Evolutionary conservation across 2,113 vertebrate species (phyloP).

Genomic region (Tychaedon coryphoeus): DNA sequence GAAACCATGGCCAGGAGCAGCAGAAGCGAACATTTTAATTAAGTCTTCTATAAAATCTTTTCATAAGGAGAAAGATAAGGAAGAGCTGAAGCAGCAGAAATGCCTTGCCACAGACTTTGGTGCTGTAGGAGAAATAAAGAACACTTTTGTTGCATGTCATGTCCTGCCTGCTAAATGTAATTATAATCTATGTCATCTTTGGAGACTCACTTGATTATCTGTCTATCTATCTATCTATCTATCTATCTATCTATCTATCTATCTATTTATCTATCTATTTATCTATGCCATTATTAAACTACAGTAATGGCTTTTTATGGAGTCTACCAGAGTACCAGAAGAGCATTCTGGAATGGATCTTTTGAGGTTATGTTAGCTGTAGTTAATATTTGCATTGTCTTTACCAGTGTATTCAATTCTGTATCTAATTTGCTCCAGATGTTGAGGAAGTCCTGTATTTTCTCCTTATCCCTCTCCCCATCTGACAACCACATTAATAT

Average conservation of each 20-base stretch:
- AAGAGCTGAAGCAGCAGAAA: not conserved
- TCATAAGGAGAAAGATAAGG: not conserved
- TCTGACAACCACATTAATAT: not conserved
- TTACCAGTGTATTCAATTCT: not conserved
- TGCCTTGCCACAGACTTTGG: rapidly evolving
- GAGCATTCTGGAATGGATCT: not conserved
- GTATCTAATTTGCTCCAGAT: not conserved
- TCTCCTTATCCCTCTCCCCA: not conserved
- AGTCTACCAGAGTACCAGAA: not conserved
- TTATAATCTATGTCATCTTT: not conserved
- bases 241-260: not conserved
- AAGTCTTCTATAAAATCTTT: not conserved
- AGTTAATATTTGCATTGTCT: not conserved
- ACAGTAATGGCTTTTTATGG: not conserved
- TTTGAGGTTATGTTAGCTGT: not conserved
- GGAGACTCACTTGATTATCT: not conserved
- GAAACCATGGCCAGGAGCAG: not conserved
- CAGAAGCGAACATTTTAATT: not conserved
- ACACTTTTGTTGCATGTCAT: not conserved
- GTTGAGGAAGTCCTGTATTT: not conserved
- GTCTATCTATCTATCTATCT: not conserved
- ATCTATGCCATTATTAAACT: not conserved
- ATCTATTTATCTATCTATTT: not conserved
- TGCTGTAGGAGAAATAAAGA: not conserved
- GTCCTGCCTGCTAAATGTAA: not conserved